A percentile compares a stretch with the other conserved stretches of the same genome.
phyloP scores from a whole-genome alignment of 1,140 invertebrate species.

The Diuraphis noxia region DNA sequence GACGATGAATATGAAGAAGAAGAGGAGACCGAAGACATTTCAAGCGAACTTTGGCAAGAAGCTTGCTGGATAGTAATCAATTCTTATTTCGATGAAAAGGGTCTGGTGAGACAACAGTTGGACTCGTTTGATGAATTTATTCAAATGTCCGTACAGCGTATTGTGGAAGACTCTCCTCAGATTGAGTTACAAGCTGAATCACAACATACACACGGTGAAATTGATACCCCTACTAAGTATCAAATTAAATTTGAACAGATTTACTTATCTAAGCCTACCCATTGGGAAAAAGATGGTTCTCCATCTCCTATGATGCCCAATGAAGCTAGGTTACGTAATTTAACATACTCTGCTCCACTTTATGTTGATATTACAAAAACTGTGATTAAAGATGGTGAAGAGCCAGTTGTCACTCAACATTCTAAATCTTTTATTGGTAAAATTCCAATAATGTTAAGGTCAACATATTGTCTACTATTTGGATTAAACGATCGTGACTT shows the following conservation, averaged over 20 bases:
- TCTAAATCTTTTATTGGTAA: constrained; percentile 99
- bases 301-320: constrained; percentile 99
- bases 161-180: constrained; percentile 96
- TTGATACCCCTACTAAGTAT: constrained; percentile 89
- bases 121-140: constrained; percentile 99
- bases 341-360: constrained; percentile 94
- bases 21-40: constrained; percentile 86
- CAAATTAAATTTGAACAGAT: constrained; percentile 98
- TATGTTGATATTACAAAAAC: constrained; percentile 99
- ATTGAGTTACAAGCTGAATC: constrained; percentile 98
- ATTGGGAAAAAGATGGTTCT: constrained; percentile 99
- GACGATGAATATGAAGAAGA: constrained; percentile 64
- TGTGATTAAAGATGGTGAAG: constrained; percentile 85
- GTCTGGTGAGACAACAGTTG: constrained; percentile 95
- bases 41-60: constrained; percentile 96
- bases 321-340: constrained; percentile 85
- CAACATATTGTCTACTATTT: constrained; percentile 92
- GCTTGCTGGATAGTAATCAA: constrained; percentile 99
- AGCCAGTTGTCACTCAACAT: constrained; percentile 89
- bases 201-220: constrained; percentile 89
- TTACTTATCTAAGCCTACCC: constrained; percentile 97
- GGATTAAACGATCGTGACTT: constrained; percentile 96
- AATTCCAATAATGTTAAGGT: constrained; percentile 98
- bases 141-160: constrained; percentile 98
- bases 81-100: constrained; percentile 99